These are phyloP conservation scores for Bungarus multicinctus DNA, from an alignment of 2,113 vertebrate species.

Conservation along the genomic window DNA sequence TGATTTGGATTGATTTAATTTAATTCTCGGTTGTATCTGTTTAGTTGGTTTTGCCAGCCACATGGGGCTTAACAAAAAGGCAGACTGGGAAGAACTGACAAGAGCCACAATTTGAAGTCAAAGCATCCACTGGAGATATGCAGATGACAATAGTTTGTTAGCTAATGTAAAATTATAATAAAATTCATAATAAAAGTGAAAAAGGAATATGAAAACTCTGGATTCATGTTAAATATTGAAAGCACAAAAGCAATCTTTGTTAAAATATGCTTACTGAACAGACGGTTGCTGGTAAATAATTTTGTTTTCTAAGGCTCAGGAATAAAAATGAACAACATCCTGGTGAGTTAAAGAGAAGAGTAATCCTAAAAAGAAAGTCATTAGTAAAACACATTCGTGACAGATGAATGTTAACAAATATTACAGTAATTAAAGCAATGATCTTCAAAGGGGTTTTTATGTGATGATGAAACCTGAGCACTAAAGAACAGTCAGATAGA, in stretches of 20 bases:
- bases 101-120: neutral
- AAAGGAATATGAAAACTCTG: neutral
- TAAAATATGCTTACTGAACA: neutral
- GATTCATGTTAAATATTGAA: neutral
- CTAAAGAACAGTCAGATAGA: neutral
- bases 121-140: neutral
- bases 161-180: neutral
- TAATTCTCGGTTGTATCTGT: neutral
- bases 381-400: neutral
- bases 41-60: neutral
- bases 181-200: neutral
- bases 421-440: neutral
- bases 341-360: neutral
- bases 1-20: neutral
- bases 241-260: neutral
- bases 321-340: neutral
- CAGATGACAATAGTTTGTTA: neutral
- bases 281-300: neutral
- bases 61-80: neutral
- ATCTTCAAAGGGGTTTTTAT: neutral
- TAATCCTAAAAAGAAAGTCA: neutral
- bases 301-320: neutral
- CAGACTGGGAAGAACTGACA: neutral
- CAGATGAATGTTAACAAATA: neutral
- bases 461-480: neutral